These are phyloP conservation scores for Kradibia gibbosae DNA, from an alignment of 1,140 invertebrate species.

Conservation along the genomic window DNA sequence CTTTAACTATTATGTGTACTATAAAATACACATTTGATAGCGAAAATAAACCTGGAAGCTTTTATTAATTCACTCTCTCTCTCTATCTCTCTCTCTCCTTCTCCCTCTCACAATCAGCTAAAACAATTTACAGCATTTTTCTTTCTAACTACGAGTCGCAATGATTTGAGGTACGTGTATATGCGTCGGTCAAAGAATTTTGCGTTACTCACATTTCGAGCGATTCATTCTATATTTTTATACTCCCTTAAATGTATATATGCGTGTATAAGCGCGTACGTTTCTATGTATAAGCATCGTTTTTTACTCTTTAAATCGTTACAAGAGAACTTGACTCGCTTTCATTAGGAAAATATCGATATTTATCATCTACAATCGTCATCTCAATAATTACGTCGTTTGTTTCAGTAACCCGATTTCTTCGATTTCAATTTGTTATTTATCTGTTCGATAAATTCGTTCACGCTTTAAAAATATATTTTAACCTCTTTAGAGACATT, in stretches of 20 bases:
- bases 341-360: conserved; percentile 70
- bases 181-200: conserved; percentile 58
- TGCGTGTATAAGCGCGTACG: conserved; percentile 37
- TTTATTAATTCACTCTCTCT: conserved; percentile 27
- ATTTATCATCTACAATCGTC: conserved; percentile 45
- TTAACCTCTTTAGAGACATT: conserved; percentile 68
- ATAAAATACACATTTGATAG: conserved; percentile 54
- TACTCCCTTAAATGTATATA: conserved; percentile 41
- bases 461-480: conserved; percentile 70
- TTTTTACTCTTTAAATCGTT: conserved; percentile 41
- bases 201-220: conserved; percentile 36
- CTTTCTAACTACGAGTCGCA: conserved; percentile 65
- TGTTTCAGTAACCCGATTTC: conserved; percentile 39
- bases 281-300: conserved; percentile 40
- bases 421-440: conserved; percentile 41
- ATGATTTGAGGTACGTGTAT: conserved; percentile 71
- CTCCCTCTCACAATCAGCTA: conserved; percentile 57
- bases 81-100: conserved; percentile 36
- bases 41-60: conserved; percentile 66
- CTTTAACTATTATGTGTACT: conserved; percentile 41
- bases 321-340: conserved; percentile 54
- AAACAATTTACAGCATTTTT: conserved; percentile 65
- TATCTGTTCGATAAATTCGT: conserved; percentile 59
- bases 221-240: conserved; percentile 37
- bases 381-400: conserved; percentile 51